Evolutionary conservation across 2,888 invertebrate genomes (phyloP), one percentile per base, ranked within the genome.

Genomic region (Dusona sp.): DNA sequence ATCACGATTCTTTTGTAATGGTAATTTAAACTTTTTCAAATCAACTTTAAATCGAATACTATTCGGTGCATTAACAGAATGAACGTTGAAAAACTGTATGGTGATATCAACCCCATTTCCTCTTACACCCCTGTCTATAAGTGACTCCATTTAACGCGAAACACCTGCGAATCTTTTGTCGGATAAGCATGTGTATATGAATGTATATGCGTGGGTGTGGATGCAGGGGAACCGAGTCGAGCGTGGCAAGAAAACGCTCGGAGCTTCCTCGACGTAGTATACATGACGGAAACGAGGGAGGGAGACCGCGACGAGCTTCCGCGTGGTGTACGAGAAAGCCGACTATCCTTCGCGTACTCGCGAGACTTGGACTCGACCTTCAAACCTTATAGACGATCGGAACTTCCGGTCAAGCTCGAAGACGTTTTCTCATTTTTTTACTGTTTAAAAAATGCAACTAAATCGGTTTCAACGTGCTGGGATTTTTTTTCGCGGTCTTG

Each of bases 101-200:
- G 6, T 13, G 16, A 61, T 61, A 3, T 1, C 29, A 61, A 61
- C 16, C 29, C 29, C 13, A 16, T 29, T 25, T 29, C 6, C 61
- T 61, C 29, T 16, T 4, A 1, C 25, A 13, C 13, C 29, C 51
- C 67, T 51, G 42, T 51, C 61, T 36, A 38, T n/a, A 64, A 77
- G 61, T 51, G 74, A 42, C n/a, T 68, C 75, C 79, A 83, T 79
- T 79, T 61, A 84, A 78, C 67, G 70, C 65, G 79, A 83, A 83
- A 79, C 86, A 86, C 86, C 86, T 83, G 86, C 86, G 72, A 79
- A 83, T 79, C 25, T 75, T 57, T 67, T 57, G 79, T 51, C 78
- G 57, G 75, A 25, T 64, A 36, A 29, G 29, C 22, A 13, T 65
- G 77, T 22, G 65, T 19, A n/a, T 61, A 8, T 72, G 36, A 16